Percentiles rank a stretch among this genome's conserved stretches.
Conservation (phyloP, 2,888 invertebrate species). For the Ceramica pisi region DNA sequence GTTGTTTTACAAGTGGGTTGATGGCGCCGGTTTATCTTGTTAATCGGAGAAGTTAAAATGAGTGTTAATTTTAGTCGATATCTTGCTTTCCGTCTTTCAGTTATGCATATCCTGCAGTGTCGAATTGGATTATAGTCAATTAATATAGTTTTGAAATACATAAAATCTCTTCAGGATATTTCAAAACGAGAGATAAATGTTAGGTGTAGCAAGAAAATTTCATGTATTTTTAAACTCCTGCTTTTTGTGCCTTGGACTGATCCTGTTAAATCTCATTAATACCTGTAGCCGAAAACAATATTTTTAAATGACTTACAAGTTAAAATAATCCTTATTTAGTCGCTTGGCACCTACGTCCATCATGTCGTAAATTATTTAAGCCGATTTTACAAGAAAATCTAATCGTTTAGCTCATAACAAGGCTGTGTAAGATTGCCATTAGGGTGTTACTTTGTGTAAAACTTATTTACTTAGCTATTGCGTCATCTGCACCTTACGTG, state of each 20-base stretch:
- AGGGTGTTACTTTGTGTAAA: constrained; percentile 34
- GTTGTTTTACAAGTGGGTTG: constrained; percentile 12
- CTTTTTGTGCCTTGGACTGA: not conserved
- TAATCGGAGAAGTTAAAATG: constrained; percentile 5
- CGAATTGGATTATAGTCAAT: not conserved
- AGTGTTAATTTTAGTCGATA: not conserved
- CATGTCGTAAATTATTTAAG: constrained; percentile 22
- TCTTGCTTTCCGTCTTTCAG: not conserved
- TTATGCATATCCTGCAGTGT: not conserved
- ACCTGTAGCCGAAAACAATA: not conserved
- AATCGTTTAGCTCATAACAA: constrained; percentile 35
- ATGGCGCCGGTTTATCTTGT: constrained; percentile 12
- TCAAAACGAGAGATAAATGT: not conserved
- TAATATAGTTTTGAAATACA: not conserved
- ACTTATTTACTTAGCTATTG: constrained; percentile 28
- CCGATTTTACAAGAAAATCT: constrained; percentile 40
- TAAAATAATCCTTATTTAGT: constrained; percentile 21
- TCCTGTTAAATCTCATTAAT: not conserved
- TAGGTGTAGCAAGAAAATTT: not conserved
- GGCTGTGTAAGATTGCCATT: constrained; percentile 19
- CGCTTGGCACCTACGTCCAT: not conserved
- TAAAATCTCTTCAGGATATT: too few species aligned
- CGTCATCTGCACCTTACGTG: constrained; percentile 25
- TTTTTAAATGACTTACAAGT: not conserved
- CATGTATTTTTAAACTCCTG: not conserved